Percentiles rank a stretch among this genome's conserved stretches.
Conservation (phyloP, 1,140 invertebrate species). For the Drosophila kepulauana region DNA sequence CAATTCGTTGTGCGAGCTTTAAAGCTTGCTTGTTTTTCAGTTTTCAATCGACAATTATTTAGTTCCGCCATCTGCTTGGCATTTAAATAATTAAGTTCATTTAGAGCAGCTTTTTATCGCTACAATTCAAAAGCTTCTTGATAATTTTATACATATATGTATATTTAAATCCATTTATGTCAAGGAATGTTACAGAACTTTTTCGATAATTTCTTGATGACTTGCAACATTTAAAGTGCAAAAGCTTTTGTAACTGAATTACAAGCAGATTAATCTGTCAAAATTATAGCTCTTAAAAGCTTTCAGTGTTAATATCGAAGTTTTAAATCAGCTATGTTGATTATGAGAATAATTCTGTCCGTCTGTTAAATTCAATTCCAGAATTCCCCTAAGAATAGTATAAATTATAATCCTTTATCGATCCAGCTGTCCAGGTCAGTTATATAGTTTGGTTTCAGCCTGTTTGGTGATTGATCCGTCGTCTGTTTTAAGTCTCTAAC, state of each 20-base stretch:
- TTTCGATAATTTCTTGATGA: background rate
- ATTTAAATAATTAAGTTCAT: background rate
- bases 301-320: too few relatives aligned
- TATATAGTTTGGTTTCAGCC: background rate
- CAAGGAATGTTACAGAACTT: too few relatives aligned
- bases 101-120: background rate
- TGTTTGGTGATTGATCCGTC: background rate
- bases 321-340: too few relatives aligned
- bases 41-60: background rate
- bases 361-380: background rate
- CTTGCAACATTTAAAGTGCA: too few relatives aligned
- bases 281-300: too few relatives aligned
- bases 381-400: background rate
- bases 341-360: background rate
- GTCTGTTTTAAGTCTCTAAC: constrained; percentile 11
- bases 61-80: background rate
- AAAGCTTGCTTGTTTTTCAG: background rate
- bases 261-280: too few relatives aligned
- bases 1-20: background rate
- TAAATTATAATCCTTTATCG: background rate
- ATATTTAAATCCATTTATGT: too few relatives aligned
- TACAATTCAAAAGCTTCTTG: background rate
- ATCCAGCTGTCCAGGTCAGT: background rate
- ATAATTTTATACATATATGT: too few relatives aligned
- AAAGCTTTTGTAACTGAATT: too few relatives aligned